phyloP scores from a whole-genome alignment of 2,797 vertebrate species.

The Paguma larvata region DNA sequence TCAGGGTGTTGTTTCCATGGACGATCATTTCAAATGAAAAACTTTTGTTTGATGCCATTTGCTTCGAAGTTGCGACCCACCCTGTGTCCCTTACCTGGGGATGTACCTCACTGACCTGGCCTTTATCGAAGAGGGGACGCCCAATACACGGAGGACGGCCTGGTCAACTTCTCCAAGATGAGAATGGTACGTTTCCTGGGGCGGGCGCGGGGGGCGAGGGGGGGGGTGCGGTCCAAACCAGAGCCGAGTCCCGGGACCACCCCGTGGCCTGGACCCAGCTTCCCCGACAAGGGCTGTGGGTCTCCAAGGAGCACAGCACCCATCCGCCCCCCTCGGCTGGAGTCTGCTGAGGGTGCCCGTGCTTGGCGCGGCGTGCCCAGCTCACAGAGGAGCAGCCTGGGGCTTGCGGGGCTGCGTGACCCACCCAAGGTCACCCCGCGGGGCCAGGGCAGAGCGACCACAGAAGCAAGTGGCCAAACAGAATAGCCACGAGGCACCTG shows the following conservation, averaged over 20 bases:
- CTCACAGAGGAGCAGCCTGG: background rate
- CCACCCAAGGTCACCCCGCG: background rate
- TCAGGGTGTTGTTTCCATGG: background rate
- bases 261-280: accelerated
- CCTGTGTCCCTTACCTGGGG: conserved; percentile 98
- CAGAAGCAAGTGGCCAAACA: no score
- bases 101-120: conserved; percentile 99
- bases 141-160: conserved; percentile 98
- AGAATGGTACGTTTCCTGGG: conserved; percentile 93
- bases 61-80: conserved; percentile 95
- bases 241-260: accelerated
- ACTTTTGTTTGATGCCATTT: conserved; percentile 38
- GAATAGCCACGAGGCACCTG: no score
- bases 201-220: accelerated
- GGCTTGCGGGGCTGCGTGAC: background rate
- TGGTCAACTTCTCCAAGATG: conserved; percentile 99
- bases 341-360: accelerated
- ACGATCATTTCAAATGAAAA: conserved; percentile 22
- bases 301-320: background rate
- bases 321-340: accelerated
- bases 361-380: background rate
- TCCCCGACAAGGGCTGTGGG: accelerated
- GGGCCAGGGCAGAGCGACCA: background rate
- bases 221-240: background rate
- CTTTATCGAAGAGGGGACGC: conserved; percentile 99